Conservation (phyloP, 2,888 invertebrate genomes). For the Leucozona laternaria region DNA sequence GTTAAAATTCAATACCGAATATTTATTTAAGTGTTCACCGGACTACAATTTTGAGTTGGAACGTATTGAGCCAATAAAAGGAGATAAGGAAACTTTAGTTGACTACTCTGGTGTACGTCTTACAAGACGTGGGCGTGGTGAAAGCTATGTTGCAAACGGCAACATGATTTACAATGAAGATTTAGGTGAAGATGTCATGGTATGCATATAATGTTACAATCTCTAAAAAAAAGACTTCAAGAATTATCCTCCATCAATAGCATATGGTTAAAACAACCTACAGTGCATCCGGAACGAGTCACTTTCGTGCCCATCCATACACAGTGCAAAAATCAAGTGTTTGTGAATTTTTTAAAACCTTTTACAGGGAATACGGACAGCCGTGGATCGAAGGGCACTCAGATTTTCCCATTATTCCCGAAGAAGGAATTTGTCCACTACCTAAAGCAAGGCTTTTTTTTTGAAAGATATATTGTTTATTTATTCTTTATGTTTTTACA, state of each 20-base stretch:
- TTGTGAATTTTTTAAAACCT: conserved; percentile 12
- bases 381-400: conserved; percentile 10
- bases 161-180: background rate
- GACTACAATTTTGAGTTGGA: background rate
- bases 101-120: background rate
- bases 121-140: background rate
- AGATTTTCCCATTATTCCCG: conserved; percentile 1
- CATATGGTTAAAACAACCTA: conserved; percentile 1
- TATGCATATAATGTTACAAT: background rate
- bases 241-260: background rate
- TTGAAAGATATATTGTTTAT: background rate
- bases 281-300: background rate
- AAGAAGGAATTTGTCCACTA: conserved; percentile 29
- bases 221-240: background rate
- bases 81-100: background rate
- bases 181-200: background rate
- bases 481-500: background rate
- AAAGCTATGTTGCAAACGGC: background rate
- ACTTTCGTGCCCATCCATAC: conserved; percentile 16
- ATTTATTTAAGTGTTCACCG: background rate
- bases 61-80: conserved; percentile 20
- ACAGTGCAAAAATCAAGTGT: background rate
- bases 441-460: background rate
- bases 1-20: background rate
- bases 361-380: conserved; percentile 21